Evolutionary conservation across 53 echinoderm and acorn worm species (phyloP).

Genomic region (Astropecten irregularis): DNA sequence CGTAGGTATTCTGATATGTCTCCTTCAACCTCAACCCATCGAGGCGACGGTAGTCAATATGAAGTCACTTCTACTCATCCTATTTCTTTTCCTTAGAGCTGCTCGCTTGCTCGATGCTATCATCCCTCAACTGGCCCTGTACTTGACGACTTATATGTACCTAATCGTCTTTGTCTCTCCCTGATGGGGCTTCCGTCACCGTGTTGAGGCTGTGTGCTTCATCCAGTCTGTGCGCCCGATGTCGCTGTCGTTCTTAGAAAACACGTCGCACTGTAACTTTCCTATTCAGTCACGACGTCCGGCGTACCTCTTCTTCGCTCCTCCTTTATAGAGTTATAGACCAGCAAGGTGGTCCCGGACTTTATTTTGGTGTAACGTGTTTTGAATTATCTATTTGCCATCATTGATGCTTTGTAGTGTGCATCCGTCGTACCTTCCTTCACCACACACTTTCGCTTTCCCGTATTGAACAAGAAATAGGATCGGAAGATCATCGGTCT

Average conservation of each 20-base stretch:
- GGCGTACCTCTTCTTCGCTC: too few relatives aligned
- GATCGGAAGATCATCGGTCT: neutral
- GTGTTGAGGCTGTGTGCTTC: constrained; percentile 51
- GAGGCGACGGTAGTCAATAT: constrained; percentile 55
- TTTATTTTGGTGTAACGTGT: neutral
- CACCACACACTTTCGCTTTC: neutral
- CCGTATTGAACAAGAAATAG: neutral
- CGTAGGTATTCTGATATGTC: constrained; percentile 51
- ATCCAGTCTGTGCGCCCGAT: constrained; percentile 50
- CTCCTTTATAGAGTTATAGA: neutral
- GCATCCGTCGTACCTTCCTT: neutral
- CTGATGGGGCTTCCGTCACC: constrained; percentile 26
- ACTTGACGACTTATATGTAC: constrained; percentile 41
- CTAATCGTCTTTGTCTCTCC: constrained; percentile 13
- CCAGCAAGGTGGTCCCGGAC: constrained; percentile 10
- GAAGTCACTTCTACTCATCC: constrained; percentile 56
- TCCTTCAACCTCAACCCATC: constrained; percentile 62
- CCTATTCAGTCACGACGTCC: constrained; percentile 7
- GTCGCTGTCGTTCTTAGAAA: constrained; percentile 47
- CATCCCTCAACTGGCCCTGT: neutral
- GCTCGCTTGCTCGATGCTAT: constrained; percentile 58
- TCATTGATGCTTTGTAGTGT: neutral
- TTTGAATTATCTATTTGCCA: neutral
- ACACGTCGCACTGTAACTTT: constrained; percentile 19
- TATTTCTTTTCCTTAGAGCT: constrained; percentile 46